Evolutionary conservation across 2,797 vertebrate genomes (phyloP), one percentile per base, ranked within the genome.

Genomic region (Sebastolobus alascanus): DNA sequence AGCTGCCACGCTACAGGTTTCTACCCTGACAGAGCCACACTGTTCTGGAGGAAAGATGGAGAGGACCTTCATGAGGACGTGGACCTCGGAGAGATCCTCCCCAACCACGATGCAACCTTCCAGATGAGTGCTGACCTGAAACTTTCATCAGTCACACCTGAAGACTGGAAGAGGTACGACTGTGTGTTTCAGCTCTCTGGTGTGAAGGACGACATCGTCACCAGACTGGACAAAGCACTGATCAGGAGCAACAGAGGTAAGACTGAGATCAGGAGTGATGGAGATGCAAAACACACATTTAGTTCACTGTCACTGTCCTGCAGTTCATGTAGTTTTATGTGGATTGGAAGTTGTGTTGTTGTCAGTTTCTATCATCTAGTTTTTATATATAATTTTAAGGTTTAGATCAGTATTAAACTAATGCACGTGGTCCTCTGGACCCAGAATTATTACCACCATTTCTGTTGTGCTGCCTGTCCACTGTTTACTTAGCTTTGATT

Each of bases 181-280:
- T 88, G 83, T 68, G 82, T 84, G 68, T 88, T 88, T 38, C 68
- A 75, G 4, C 33, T 78, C 25, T 72, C 65, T 20, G 65, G 86
- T 37, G 68, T 80, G 22, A 2, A 79, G 18, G 22, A 79, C 0
- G 13, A 67, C 35, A 20, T 72, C 31, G 1, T 76, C 58, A 43
- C 27, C 68, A 35, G 2, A 29, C 76, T 82, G 68, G 64, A 82
- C 11, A 35, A 59, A 78, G 27, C 8, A 9, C 12, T 1, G 55
- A 81, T 75, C 79, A 56, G 46, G 5, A 75, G 9, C 43, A 78
- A 81, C 70, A 3, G 0, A 4, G 75, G 78, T 76, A 10, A 73
- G 56, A 31, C 27, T 38, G 37, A 38, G 9, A 38, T 38, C 37
- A 33, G 59, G 40, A 11, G 59, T 16, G 59, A 10, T 20, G 29